Base-by-base conservation (phyloP, 2,113 vertebrate genomes). In the Bufo bufo region DNA sequence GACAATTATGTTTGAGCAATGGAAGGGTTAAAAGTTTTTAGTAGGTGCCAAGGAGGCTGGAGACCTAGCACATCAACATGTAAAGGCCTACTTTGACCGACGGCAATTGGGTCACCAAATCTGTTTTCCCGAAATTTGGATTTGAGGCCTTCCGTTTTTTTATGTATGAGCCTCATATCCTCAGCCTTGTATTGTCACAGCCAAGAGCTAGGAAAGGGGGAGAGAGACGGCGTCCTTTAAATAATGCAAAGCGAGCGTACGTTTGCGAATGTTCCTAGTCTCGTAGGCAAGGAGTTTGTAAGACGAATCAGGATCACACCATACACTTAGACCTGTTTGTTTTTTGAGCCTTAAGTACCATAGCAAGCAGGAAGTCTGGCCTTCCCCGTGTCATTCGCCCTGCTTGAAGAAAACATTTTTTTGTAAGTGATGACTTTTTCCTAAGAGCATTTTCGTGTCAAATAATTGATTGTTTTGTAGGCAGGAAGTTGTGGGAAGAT, bases 381-480 rank as follows among this genome's bases (percentile, higher is more conserved):
- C 93, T 91, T 91, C 81, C 92, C 92, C 90, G 91, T 92, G 89
- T 77, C 77, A 85, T 91, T 91, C 92, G 94, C 92, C 91, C 91
- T 94, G 90, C 89, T 91, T 91, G 23, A 58, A 92, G 83, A 90
- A 90, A 95, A 91, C 90, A 92, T 95, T 33, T 33, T 33, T 33
- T 95, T 92, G 90, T 94, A 94, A 95, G 93, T 95, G 94, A 95
- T 94, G 94, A 95, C 93, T 95, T 95, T 96, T 95, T 94, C 93
- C 94, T 94, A 93, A 94, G 93, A 94, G 93, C 94, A 95, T 94
- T 95, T 95, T 94, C 92, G 92, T 94, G 94, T 96, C 94, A 95
- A 94, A 94, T 95, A 96, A 96, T 95, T 95, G 94, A 95, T 96
- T 96, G 95, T 96, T 95, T 95, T 93, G 94, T 95, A 94, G 94